phyloP scores from a whole-genome alignment of 1,140 invertebrate genomes.

The Drosophila paulistorum region DNA sequence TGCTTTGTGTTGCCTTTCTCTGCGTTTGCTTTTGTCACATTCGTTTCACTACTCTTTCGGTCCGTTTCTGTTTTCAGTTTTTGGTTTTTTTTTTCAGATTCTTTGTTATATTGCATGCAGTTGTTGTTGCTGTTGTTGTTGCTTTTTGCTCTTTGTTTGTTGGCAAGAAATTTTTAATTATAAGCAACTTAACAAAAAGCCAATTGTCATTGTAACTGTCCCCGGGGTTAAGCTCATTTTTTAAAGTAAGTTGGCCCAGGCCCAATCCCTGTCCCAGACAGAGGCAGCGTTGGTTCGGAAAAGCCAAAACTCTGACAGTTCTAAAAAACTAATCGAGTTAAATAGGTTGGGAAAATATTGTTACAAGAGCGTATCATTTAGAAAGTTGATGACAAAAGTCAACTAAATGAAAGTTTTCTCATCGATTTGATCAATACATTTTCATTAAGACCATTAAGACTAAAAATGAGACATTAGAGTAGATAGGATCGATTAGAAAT shows the following conservation, averaged over 20 bases:
- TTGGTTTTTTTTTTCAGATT: neutral
- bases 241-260: constrained; percentile 29
- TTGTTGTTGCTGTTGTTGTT: constrained; percentile 37
- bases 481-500: too few species aligned
- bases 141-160: constrained; percentile 61
- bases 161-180: constrained; percentile 68
- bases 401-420: constrained; percentile 5
- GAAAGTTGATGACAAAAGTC: neutral
- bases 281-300: neutral
- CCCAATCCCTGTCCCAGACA: neutral
- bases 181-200: constrained; percentile 79
- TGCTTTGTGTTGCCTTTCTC: constrained; percentile 71
- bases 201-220: constrained; percentile 72
- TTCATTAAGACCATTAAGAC: too few species aligned
- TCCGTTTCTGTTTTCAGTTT: constrained; percentile 50
- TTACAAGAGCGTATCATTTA: neutral
- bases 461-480: too few species aligned
- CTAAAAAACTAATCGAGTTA: constrained; percentile 32
- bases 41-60: constrained; percentile 75
- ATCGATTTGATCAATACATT: neutral
- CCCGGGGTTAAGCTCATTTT: constrained; percentile 65
- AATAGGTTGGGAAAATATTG: constrained; percentile 4
- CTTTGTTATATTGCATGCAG: constrained; percentile 24
- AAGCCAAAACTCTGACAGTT: constrained; percentile 33
- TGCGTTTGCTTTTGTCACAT: constrained; percentile 63